These are phyloP conservation scores for Arrhopalites spinosus DNA, from an alignment of 2,888 invertebrate genomes.

Conservation along the genomic window DNA sequence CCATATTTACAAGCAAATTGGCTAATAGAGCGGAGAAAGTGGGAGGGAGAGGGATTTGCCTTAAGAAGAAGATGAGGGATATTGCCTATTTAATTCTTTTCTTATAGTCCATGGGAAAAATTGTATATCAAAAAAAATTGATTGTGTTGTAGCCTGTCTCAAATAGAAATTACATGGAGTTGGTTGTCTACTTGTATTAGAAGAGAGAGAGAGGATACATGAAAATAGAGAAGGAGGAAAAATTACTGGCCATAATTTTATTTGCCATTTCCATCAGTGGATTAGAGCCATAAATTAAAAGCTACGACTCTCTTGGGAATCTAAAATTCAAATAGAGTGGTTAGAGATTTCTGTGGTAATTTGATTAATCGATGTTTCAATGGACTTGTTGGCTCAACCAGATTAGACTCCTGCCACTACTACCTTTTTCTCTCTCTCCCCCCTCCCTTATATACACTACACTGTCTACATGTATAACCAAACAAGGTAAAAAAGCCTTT, in stretches of 20 bases:
- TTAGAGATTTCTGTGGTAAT: slow-evolving; percentile 26
- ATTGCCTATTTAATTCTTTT: no score
- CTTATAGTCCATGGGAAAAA: no score
- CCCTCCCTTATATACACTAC: neutral
- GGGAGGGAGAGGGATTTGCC: slow-evolving; percentile 3
- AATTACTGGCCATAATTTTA: slow-evolving; percentile 31
- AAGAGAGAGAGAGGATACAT: neutral
- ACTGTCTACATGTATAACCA: neutral
- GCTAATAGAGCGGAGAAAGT: neutral
- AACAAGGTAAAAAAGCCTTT: no score
- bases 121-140: neutral
- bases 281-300: slow-evolving; percentile 28
- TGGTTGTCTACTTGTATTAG: neutral
- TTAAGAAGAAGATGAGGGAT: neutral
- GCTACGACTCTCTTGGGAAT: neutral
- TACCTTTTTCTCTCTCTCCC: neutral
- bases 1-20: neutral
- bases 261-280: slow-evolving; percentile 26
- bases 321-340: slow-evolving; percentile 11
- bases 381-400: slow-evolving; percentile 25
- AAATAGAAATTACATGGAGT: neutral
- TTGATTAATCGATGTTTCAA: slow-evolving; percentile 29
- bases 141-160: neutral
- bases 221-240: neutral
- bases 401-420: neutral